A percentile compares a stretch with the other conserved stretches of the same genome.
Evolutionary conservation across 2,888 invertebrate species (phyloP).

Genomic region (Rhimphoctona megacephalus): DNA sequence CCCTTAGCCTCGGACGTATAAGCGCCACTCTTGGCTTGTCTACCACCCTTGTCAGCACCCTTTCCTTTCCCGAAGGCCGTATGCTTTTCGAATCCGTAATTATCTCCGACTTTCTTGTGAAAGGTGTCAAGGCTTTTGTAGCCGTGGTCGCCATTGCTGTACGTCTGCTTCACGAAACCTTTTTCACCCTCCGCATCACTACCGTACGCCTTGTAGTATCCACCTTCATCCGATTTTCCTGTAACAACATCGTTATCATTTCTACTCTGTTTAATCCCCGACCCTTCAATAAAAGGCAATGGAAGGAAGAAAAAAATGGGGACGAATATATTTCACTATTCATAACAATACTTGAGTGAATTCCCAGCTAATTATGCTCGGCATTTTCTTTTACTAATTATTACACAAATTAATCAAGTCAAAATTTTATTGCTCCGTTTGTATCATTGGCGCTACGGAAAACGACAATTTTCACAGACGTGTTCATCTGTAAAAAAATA

Average conservation of each 20-base stretch:
- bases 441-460: no score
- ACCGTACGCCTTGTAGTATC: conserved; percentile 87
- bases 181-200: conserved; percentile 87
- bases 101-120: conserved; percentile 91
- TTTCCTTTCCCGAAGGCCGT: conserved; percentile 87
- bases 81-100: conserved; percentile 90
- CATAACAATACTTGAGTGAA: conserved; percentile 1
- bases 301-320: neutral
- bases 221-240: conserved; percentile 85
- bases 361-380: neutral
- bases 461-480: no score
- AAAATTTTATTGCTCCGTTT: neutral
- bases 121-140: conserved; percentile 91
- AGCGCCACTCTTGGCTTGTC: conserved; percentile 75
- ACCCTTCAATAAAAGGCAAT: neutral
- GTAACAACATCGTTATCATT: conserved; percentile 73
- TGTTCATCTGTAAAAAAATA: neutral
- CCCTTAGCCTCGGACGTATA: conserved; percentile 81
- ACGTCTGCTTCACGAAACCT: conserved; percentile 88
- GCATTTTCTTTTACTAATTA: neutral
- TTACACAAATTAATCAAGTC: neutral
- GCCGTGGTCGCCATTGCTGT: conserved; percentile 89
- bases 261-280: conserved; percentile 36
- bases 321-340: neutral
- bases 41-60: conserved; percentile 77